Evolutionary conservation across 53 echinoderm and acorn worm genomes (phyloP).

Genomic region (Echinarachnius parma): DNA sequence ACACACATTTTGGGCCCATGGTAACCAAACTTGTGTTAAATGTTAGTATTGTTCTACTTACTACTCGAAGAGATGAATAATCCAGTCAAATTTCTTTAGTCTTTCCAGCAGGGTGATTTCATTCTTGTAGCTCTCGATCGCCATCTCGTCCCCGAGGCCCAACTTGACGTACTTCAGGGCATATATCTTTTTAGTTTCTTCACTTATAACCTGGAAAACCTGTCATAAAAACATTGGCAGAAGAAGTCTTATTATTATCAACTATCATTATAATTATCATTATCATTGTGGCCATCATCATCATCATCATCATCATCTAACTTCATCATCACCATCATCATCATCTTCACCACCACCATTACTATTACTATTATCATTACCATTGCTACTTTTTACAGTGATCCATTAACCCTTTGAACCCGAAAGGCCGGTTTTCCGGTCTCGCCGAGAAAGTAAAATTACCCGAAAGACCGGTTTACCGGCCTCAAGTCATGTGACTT

Average conservation of each 20-base stretch:
- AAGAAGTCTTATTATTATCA: background rate
- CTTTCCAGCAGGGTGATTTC: slow-evolving; percentile 82
- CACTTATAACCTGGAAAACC: slow-evolving; percentile 85
- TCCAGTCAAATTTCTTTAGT: slow-evolving; percentile 69
- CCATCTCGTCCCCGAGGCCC: slow-evolving; percentile 84
- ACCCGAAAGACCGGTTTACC: no score
- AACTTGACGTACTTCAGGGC: slow-evolving; percentile 91
- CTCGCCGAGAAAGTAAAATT: no score
- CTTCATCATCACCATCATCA: background rate
- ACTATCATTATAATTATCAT: background rate
- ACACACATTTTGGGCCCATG: no score
- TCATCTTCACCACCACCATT: background rate
- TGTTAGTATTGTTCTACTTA: slow-evolving; percentile 56
- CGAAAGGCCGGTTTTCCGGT: no score
- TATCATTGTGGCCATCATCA: background rate
- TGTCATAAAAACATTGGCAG: background rate
- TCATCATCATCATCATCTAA: background rate
- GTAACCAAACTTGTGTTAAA: no score
- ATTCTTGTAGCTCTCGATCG: slow-evolving; percentile 87
- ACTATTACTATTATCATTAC: no score
- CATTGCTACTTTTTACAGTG: no score
- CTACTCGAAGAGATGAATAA: slow-evolving; percentile 87
- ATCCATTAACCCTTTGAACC: no score
- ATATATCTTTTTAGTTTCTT: slow-evolving; percentile 68
- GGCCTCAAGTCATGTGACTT: no score